Base-by-base conservation (phyloP, 1,140 invertebrate genomes). In the Trinorchestia longiramus region DNA sequence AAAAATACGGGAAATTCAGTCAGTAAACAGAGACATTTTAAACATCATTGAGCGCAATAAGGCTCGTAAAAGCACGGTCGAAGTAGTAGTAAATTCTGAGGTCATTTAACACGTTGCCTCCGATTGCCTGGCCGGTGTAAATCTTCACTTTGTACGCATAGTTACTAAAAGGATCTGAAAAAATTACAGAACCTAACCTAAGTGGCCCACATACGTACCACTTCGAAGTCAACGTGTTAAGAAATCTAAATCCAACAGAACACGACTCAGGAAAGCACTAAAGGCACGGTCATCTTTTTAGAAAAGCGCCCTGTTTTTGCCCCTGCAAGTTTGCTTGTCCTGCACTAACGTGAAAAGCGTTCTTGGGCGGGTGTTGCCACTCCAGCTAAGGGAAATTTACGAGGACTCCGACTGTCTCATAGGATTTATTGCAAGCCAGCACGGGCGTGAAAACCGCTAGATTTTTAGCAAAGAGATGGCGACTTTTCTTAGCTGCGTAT, bases 391-490 rank as follows among this genome's bases (percentile, higher is more conserved):
- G 88, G 88, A 90, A 90, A 90, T 90, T 90, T 90, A 90, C 88
- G 88, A 90, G 88, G 88, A 43, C 88, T 41, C 88, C 41, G 88
- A 90, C 88, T 90, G 88, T 90, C 88, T 90, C 88, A 90, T 90
- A 90, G 41, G 88, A 90, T 90, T 90, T 90, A 90, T 90, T 90
- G 88, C 88, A 90, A 90, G 88, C 88, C 88, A 90, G 88, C 88
- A 43, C 43, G 41, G 88, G 88, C 23, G 88, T 42, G 88, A 90
- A 90, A 90, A 90, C 88, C 88, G 88, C 88, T 90, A 90, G 88
- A 90, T 90, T 90, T 90, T 90, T 90, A 90, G 88, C 43, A 43
- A 41, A 43, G 88, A 28, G 43, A 43, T 90, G 88, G 88, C n/a
- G 88, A 90, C 41, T 90, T 90, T 90, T 90, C 88, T 90, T 43